phyloP scores from a whole-genome alignment of 2,888 invertebrate species.

The Rambutsinella grinnellia region DNA sequence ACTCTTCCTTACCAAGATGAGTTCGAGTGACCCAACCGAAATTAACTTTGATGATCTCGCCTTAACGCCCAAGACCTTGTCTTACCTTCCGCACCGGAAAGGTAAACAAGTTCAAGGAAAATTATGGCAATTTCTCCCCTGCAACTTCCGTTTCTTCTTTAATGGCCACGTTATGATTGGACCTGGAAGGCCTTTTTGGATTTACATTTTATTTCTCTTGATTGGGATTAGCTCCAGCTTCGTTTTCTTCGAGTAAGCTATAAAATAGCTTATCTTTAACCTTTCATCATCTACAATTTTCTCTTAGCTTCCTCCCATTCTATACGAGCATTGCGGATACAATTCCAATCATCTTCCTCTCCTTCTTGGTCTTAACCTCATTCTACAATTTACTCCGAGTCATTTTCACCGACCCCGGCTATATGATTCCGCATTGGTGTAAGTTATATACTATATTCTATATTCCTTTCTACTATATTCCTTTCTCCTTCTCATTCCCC shows the following conservation, averaged over 20 bases:
- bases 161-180: slow-evolving; percentile 16
- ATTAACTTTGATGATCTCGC: too few species aligned
- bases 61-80: too few species aligned
- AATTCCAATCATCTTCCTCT: not conserved
- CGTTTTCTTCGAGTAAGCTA: slow-evolving; percentile 7
- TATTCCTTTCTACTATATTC: not conserved
- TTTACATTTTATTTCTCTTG: not conserved
- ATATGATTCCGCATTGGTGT: slow-evolving; percentile 28
- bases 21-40: too few species aligned
- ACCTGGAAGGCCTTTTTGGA: slow-evolving; percentile 13
- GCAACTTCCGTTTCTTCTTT: slow-evolving; percentile 20
- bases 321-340: not conserved
- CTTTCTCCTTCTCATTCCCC: not conserved
- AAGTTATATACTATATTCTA: slow-evolving; percentile 1
- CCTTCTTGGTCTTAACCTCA: not conserved
- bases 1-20: too few species aligned
- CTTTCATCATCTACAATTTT: too few species aligned
- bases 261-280: too few species aligned
- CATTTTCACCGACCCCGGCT: slow-evolving; percentile 13
- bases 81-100: slow-evolving; percentile 4
- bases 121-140: slow-evolving; percentile 17
- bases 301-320: not conserved
- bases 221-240: not conserved
- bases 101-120: not conserved
- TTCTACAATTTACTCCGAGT: not conserved